Conservation (phyloP, 2,797 vertebrate genomes). For the Catamblyrhynchus diadema region DNA sequence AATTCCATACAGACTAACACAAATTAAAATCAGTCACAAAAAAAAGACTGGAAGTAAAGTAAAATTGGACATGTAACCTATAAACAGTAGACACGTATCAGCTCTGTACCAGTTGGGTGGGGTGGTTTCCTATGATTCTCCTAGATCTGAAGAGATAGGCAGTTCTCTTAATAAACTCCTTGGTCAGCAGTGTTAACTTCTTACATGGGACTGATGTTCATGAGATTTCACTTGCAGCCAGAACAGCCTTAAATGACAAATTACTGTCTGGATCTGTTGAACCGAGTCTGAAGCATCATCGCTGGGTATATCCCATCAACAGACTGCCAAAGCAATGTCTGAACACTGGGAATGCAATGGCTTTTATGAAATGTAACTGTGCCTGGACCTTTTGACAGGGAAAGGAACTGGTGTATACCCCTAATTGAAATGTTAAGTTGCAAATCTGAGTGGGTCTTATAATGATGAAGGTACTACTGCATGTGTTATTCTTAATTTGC, state of each 20-base stretch:
- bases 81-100: neutral
- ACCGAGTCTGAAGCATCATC: accelerated
- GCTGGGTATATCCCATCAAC: neutral
- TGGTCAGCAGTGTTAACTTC: neutral
- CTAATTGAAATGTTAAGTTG: neutral
- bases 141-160: neutral
- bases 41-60: neutral
- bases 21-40: neutral
- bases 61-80: neutral
- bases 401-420: neutral
- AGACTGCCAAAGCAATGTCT: neutral
- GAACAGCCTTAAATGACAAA: neutral
- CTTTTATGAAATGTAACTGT: neutral
- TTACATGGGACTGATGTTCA: neutral
- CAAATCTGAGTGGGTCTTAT: neutral
- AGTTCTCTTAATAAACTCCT: neutral
- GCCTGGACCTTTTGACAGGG: neutral
- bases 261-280: neutral
- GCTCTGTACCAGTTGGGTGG: neutral
- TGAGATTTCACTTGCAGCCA: neutral
- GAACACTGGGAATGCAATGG: neutral
- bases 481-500: neutral
- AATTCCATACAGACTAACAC: neutral
- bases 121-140: neutral
- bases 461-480: neutral